phyloP scores from a whole-genome alignment of 2,888 invertebrate genomes.

The Ganaspis brasiliensis region DNA sequence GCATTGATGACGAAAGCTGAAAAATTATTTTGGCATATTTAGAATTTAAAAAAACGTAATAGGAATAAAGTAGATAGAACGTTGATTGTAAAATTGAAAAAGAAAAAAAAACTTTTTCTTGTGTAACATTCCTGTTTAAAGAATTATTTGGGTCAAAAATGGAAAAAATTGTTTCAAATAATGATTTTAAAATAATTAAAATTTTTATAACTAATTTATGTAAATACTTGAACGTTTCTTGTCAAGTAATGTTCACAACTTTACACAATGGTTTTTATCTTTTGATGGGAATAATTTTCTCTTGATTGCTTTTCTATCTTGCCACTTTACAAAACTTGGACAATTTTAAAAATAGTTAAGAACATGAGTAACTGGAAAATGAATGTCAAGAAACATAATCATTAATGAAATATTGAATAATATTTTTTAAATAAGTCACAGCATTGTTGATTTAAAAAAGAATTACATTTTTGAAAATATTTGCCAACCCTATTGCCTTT shows the following conservation, averaged over 20 bases:
- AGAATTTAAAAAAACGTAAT: too few species aligned
- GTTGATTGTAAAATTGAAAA: background rate
- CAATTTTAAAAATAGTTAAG: background rate
- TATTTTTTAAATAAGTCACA: background rate
- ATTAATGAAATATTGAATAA: too few species aligned
- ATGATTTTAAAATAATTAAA: background rate
- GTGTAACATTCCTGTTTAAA: conserved; percentile 1
- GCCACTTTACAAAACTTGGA: background rate
- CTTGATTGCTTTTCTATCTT: background rate
- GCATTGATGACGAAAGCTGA: background rate
- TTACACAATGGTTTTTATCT: background rate
- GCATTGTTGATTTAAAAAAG: background rate
- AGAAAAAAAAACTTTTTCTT: background rate
- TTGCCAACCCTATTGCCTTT: conserved; percentile 17
- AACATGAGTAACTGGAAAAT: too few species aligned
- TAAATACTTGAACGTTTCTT: too few species aligned
- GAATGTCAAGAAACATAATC: too few species aligned
- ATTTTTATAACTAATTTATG: background rate
- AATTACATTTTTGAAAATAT: background rate
- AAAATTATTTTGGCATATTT: conserved; percentile 15
- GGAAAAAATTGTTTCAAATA: background rate
- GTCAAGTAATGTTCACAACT: background rate
- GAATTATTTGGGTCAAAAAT: background rate
- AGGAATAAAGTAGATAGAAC: background rate
- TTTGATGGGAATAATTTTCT: background rate